A percentile compares a stretch with the other conserved stretches of the same genome.
These are phyloP conservation scores for Platysternon megacephalum DNA, from an alignment of 2,113 vertebrate genomes.

Conservation along the genomic window DNA sequence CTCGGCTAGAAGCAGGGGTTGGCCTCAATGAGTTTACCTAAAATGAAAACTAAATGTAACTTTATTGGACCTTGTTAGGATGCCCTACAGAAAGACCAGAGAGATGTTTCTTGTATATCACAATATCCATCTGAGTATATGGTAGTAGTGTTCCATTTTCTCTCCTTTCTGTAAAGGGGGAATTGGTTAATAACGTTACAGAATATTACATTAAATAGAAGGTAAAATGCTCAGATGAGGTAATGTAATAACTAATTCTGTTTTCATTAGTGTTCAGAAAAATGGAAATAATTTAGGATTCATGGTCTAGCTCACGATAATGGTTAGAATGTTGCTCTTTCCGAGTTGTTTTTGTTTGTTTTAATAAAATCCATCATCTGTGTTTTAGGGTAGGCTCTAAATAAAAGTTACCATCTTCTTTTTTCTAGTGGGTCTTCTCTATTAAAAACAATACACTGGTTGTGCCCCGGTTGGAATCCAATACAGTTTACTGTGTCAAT, in stretches of 20 bases:
- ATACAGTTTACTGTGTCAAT: constrained; percentile 78
- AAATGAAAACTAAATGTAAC: not conserved
- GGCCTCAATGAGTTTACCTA: not conserved
- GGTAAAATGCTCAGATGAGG: not conserved
- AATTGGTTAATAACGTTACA: not conserved
- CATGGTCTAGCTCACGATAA: not conserved
- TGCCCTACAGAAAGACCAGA: not conserved
- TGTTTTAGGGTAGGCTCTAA: not conserved
- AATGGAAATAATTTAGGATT: not conserved
- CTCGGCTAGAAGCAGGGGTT: not conserved
- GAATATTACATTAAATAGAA: not conserved
- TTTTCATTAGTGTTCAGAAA: not conserved
- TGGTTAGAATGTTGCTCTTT: not conserved
- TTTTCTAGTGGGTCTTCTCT: constrained; percentile 76
- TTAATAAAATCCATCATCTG: not conserved
- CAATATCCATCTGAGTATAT: not conserved
- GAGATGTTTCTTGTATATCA: not conserved
- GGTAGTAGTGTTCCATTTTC: not conserved
- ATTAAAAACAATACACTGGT: constrained; percentile 70
- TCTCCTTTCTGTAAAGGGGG: not conserved
- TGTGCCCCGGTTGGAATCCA: constrained; percentile 73
- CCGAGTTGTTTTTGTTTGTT: not conserved
- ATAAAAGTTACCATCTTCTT: not conserved
- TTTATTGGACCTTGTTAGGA: not conserved
- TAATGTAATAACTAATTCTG: not conserved